Conservation (phyloP, 2,113 vertebrate genomes). For the Bufo bufo region DNA sequence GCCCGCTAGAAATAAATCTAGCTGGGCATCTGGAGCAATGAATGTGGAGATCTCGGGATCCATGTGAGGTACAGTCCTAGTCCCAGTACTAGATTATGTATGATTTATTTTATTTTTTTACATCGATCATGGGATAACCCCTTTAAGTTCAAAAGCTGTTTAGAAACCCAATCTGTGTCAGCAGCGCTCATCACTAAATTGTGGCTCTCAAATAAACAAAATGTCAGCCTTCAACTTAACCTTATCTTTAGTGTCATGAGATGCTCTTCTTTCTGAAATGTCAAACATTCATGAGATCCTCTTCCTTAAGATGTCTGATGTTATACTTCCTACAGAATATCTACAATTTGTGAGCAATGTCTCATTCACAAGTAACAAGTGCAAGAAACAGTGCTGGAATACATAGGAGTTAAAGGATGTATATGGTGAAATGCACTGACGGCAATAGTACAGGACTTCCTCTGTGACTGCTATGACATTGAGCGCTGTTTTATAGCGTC, state of each 20-base stretch:
- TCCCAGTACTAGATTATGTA: no score
- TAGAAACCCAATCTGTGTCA: slow-evolving; percentile 1
- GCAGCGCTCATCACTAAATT: neutral
- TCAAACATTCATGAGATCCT: slow-evolving; percentile 37
- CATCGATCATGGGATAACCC: neutral
- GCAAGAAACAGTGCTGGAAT: neutral
- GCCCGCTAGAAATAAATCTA: no score
- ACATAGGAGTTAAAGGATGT: neutral
- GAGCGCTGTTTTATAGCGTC: neutral
- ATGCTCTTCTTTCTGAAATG: slow-evolving; percentile 20
- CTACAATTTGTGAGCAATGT: neutral
- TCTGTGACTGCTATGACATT: neutral
- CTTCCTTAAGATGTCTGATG: slow-evolving; percentile 12
- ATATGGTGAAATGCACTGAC: no score
- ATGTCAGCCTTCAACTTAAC: neutral
- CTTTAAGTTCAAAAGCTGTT: neutral
- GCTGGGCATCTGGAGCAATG: no score
- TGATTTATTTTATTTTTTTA: no score
- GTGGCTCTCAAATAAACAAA: neutral
- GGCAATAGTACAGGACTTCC: neutral
- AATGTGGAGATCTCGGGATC: no score
- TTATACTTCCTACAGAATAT: slow-evolving; percentile 13
- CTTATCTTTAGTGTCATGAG: neutral
- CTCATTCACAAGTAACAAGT: neutral
- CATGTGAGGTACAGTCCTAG: no score